Conservation (phyloP, 2,797 vertebrate species). For the Gymnothorax reevesii region DNA sequence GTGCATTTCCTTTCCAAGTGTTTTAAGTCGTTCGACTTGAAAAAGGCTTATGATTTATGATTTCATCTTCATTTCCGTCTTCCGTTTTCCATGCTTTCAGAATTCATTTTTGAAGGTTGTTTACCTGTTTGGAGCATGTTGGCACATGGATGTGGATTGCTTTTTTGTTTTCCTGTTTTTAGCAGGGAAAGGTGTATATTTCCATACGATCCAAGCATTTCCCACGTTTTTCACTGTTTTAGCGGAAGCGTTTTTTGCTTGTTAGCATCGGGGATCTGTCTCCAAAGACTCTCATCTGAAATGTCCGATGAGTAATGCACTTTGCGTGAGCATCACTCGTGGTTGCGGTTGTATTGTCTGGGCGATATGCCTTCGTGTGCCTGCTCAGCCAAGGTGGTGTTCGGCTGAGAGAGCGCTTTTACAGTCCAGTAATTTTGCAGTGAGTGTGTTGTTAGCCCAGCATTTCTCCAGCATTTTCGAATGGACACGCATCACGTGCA, state of each 20-base stretch:
- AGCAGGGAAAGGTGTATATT: not conserved
- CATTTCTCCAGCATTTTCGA: too few species aligned
- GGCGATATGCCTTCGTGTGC: not conserved
- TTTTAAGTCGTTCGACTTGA: not conserved
- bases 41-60: not conserved
- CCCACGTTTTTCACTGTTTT: not conserved
- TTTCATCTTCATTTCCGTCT: not conserved
- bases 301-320: not conserved
- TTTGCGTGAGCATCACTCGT: not conserved
- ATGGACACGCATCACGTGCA: not conserved
- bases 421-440: not conserved
- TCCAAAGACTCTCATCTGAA: not conserved
- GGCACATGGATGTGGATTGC: not conserved
- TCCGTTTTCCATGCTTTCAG: not conserved
- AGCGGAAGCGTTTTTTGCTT: not conserved
- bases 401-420: not conserved
- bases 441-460: not conserved
- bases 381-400: not conserved
- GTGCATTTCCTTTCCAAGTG: not conserved
- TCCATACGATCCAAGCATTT: not conserved
- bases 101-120: not conserved
- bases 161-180: not conserved
- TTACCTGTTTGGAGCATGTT: not conserved
- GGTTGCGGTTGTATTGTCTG: not conserved
- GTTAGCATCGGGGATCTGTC: not conserved